Base-by-base conservation (phyloP, 2,888 invertebrate species). In the Amblyjoppa proteus region DNA sequence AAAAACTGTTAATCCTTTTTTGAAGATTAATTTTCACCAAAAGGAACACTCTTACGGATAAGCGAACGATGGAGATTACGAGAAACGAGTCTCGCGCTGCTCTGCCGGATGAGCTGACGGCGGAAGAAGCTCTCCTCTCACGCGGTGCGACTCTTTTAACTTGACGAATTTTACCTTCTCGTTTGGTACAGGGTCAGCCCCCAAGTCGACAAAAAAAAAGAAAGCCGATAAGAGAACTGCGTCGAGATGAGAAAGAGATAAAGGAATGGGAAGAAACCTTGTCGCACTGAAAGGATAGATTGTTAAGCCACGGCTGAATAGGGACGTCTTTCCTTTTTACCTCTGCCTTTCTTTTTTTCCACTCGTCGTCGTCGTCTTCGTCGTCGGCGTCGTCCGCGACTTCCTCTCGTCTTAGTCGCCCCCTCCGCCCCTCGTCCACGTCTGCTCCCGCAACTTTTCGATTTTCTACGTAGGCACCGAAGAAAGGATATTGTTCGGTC, bases 401-500 rank as follows among this genome's bases (percentile, higher is more conserved):
- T 75, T 76, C 70, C 76, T 89, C 90, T 84, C 89, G 90, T 90
- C 89, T 88, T 88, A 78, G 87, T 76, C 53, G 49, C 13, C 45
- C 45, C 45, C 45, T 16, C 16, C 16, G 13, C 16, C 31, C n/a
- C 20, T 38, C 51, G 34, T 66, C 53, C 38, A 69, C 78, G 38
- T 76, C 75, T 78, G 78, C 53, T 78, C 78, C 84, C 74, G 86
- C 89, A 90, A 91, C 90, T 91, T 92, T 93, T 91, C 92, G 91
- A 92, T 92, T 90, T 91, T 91, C 90, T 86, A 88, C 90, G 89
- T 88, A 90, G 91, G 77, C 74, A 89, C 89, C 88, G 88, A 91
- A 91, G 91, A 92, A 93, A 92, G 90, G 91, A 91, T 90, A 92
- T 92, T 92, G 92, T 92, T 92, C 91, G 86, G 87, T 76, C 80